Evolutionary conservation across 2,113 vertebrate genomes (phyloP), one percentile per base, ranked within the genome.

Genomic region (Thermophis baileyi): DNA sequence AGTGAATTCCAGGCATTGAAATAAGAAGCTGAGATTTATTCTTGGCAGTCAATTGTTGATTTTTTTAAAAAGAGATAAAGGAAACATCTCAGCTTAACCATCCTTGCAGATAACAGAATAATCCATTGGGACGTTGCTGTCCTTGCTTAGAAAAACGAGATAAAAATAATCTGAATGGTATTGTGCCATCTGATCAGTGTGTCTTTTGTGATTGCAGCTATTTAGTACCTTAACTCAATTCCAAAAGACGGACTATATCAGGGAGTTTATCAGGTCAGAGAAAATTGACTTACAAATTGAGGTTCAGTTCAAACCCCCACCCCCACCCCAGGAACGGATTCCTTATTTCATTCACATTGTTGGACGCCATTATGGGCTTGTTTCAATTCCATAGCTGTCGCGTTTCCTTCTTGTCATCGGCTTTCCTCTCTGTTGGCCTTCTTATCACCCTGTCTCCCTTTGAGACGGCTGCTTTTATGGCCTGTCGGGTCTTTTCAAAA

Each of bases 301-400:
- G 47, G 47, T 47, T 47, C 47, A 6, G 47, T 47, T 47, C 47
- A 47, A 47, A n/a, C n/a, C n/a, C n/a, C n/a, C n/a, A n/a, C n/a
- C n/a, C n/a, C n/a, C 47, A 2, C 5, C 47, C 47, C 47, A 47
- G 47, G 47, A 49, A 12, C 12, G 14, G 25, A 50, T 87, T 30
- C 85, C 25, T 30, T 30, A 49, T 50, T 87, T 47, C 25, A 2
- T 11, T 30, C 85, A 18, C 4, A 6, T 49, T 87, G 25, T 30
- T 49, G 0, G 0, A 16, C 10, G 3, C 35, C 1, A 3, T 44
- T 16, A 1, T 3, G 30, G 22, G 0, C 50, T 25, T 22, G n/a
- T 40, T 85, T 44, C 24, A 12, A 40, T 35, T 40, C 18, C 85
- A 22, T 12, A 24, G 12, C 24, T 40, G 14, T 53, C 20, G 40